Evolutionary conservation across 2,797 vertebrate species (phyloP).

Genomic region (Gallinago stenura): DNA sequence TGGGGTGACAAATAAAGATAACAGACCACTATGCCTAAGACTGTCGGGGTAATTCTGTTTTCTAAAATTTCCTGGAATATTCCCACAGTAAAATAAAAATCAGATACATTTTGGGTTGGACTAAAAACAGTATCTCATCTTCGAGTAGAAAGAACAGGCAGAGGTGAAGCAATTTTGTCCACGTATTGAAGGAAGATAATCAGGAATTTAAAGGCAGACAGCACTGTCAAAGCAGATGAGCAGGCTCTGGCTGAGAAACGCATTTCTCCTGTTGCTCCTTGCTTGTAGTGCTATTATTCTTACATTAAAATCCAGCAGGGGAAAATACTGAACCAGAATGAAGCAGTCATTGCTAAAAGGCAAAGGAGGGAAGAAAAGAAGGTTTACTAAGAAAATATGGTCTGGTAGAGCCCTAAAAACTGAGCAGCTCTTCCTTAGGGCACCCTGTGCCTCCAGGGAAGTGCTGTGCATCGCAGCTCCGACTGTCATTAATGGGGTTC

Average conservation of each 20-base stretch:
- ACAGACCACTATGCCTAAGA: not conserved
- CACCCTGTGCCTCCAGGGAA: not conserved
- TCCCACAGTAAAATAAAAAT: not conserved
- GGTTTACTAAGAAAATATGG: not conserved
- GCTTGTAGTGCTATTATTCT: conserved; percentile 26
- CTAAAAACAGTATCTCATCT: not conserved
- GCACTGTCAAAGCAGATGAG: not conserved
- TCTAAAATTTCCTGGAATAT: not conserved
- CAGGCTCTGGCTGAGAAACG: not conserved
- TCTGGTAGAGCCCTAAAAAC: not conserved
- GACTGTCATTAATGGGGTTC: not conserved
- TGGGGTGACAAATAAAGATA: not conserved
- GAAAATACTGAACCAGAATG: conserved; percentile 56
- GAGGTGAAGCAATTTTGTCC: conserved; percentile 17
- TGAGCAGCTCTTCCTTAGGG: not conserved
- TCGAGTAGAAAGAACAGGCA: conserved; percentile 44
- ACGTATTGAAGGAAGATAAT: not conserved
- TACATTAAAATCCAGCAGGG: conserved; percentile 61
- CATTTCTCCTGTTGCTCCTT: conserved; percentile 32
- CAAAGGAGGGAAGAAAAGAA: not conserved
- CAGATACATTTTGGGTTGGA: not conserved
- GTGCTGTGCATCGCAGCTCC: not conserved
- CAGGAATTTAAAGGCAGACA: not conserved
- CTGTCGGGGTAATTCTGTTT: not conserved
- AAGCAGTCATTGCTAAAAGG: conserved; percentile 63